Evolutionary conservation across 2,888 invertebrate species (phyloP).

Genomic region (Carpatolechia fugitivella): DNA sequence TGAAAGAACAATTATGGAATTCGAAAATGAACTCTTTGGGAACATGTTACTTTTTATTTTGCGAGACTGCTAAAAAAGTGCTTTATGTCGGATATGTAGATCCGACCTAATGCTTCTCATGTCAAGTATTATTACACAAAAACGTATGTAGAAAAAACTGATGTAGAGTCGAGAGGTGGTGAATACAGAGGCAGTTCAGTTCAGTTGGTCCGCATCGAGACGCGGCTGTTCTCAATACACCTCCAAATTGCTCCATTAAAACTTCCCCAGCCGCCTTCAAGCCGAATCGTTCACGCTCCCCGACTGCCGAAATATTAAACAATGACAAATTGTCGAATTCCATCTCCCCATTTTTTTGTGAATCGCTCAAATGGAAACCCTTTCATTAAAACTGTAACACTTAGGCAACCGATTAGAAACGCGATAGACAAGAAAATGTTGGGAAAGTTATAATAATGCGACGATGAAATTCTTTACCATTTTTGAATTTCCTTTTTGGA

Average conservation of each 20-base stretch:
- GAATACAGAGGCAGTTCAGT: background rate
- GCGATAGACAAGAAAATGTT: background rate
- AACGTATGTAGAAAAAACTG: too few relatives aligned
- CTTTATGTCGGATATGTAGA: too few relatives aligned
- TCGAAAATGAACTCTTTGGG: too few relatives aligned
- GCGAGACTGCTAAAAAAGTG: too few relatives aligned
- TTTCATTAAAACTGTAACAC: constrained; percentile 5
- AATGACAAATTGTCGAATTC: constrained; percentile 3
- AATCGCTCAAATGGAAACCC: constrained; percentile 2
- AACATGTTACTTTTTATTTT: too few relatives aligned
- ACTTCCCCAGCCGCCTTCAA: constrained; percentile 54
- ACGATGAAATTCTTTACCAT: background rate
- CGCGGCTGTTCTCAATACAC: constrained; percentile 61
- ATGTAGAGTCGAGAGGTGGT: background rate
- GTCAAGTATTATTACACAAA: too few relatives aligned
- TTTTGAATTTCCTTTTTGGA: background rate
- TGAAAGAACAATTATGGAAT: too few relatives aligned
- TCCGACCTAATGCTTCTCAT: too few relatives aligned
- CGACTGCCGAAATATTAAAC: constrained; percentile 26
- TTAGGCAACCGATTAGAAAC: background rate
- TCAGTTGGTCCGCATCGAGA: constrained; percentile 14
- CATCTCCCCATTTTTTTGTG: background rate
- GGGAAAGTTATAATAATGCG: background rate
- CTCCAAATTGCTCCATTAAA: constrained; percentile 66
- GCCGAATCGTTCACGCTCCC: constrained; percentile 49